Conservation (phyloP, 2,888 invertebrate species). For the Synanthedon vespiformis region DNA sequence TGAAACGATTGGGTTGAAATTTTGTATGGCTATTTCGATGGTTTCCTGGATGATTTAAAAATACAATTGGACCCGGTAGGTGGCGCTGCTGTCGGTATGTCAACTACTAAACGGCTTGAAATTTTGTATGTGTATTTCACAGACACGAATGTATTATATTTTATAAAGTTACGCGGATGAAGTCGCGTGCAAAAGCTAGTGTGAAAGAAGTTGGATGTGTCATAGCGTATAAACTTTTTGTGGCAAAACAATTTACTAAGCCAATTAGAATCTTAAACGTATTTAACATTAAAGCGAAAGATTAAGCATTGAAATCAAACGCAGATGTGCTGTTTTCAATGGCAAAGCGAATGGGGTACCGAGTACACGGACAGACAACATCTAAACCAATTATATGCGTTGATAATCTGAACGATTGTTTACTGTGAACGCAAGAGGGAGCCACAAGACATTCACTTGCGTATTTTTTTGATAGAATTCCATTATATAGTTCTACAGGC, state of each 20-base stretch:
- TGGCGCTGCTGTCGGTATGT: too few species aligned
- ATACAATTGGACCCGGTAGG: too few species aligned
- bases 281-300: slow-evolving; percentile 8
- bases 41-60: too few species aligned
- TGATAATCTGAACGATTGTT: slow-evolving; percentile 45
- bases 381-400: slow-evolving; percentile 59
- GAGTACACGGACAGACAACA: slow-evolving; percentile 23
- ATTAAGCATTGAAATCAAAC: slow-evolving; percentile 42
- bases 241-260: background rate
- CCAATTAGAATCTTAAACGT: background rate
- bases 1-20: too few species aligned
- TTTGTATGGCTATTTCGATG: too few species aligned
- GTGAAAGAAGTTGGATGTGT: too few species aligned
- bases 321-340: slow-evolving; percentile 18
- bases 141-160: too few species aligned
- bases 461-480: slow-evolving; percentile 34
- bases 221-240: too few species aligned
- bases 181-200: too few species aligned
- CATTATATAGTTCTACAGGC: slow-evolving; percentile 9
- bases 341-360: slow-evolving; percentile 17
- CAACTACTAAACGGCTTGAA: too few species aligned
- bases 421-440: slow-evolving; percentile 20
- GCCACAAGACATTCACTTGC: slow-evolving; percentile 14
- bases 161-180: too few species aligned
- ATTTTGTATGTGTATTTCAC: too few species aligned